Conservation (phyloP, 2,113 vertebrate genomes). For the Bostrychus sinensis region DNA sequence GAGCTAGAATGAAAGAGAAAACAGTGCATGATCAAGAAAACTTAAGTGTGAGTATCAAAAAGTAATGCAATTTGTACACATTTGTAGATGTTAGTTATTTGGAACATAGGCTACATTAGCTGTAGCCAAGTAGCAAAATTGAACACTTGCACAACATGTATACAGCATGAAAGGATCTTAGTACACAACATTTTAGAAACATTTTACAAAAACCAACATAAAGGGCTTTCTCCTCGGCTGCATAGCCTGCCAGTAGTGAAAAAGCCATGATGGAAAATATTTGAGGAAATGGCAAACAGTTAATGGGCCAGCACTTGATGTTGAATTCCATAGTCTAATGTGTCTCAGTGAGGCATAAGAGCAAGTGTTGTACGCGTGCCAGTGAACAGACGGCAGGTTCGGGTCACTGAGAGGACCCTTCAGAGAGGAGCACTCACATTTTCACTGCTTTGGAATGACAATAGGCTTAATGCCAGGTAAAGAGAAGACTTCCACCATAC, state of each 20-base stretch:
- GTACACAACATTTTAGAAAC: not conserved
- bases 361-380: slow-evolving; percentile 64
- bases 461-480: no score
- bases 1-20: slow-evolving; percentile 7
- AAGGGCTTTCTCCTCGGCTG: slow-evolving; percentile 4
- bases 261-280: slow-evolving; percentile 72
- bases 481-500: no score
- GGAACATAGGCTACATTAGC: not conserved
- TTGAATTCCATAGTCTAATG: slow-evolving; percentile 78
- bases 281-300: slow-evolving; percentile 75
- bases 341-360: slow-evolving; percentile 74
- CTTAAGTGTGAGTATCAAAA: not conserved
- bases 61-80: not conserved
- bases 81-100: not conserved
- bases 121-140: not conserved
- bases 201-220: not conserved
- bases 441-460: slow-evolving; percentile 1
- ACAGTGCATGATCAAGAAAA: slow-evolving; percentile 22
- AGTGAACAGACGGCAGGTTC: slow-evolving; percentile 57
- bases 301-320: slow-evolving; percentile 76
- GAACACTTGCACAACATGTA: not conserved
- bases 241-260: slow-evolving; percentile 25
- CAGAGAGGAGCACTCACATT: slow-evolving; percentile 22
- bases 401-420: slow-evolving; percentile 65
- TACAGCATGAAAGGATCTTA: not conserved